phyloP scores from a whole-genome alignment of 1,140 invertebrate genomes.

The Drosophila leontia region DNA sequence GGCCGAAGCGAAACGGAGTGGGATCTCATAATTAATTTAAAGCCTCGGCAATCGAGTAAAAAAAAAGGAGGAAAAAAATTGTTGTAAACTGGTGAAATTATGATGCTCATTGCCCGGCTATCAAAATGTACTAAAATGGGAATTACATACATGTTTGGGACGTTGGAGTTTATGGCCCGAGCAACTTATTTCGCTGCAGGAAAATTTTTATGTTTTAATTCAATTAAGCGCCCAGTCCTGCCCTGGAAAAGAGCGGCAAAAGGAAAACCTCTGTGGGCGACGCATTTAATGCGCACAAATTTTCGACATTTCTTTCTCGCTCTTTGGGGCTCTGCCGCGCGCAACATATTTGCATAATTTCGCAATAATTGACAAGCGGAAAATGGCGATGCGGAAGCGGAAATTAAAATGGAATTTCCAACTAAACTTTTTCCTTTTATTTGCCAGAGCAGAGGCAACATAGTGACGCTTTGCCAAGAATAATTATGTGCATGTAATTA shows the following conservation, averaged over 20 bases:
- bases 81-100: constrained; percentile 50
- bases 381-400: constrained; percentile 78
- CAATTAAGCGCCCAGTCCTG: constrained; percentile 59
- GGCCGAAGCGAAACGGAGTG: background rate
- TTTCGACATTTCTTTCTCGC: constrained; percentile 63
- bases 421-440: constrained; percentile 60
- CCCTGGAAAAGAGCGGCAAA: background rate
- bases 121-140: constrained; percentile 51
- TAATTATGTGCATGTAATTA: constrained; percentile 57
- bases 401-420: constrained; percentile 78
- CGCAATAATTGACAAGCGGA: constrained; percentile 81
- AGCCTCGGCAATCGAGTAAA: constrained; percentile 28
- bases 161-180: constrained; percentile 61
- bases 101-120: constrained; percentile 45
- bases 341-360: constrained; percentile 78
- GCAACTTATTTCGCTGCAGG: constrained; percentile 71
- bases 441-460: constrained; percentile 14
- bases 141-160: constrained; percentile 28
- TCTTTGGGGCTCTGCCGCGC: constrained; percentile 15
- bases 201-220: constrained; percentile 80
- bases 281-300: constrained; percentile 59
- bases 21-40: constrained; percentile 51
- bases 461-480: constrained; percentile 28
- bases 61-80: constrained; percentile 6
- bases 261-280: constrained; percentile 26